Conservation (phyloP, 2,888 invertebrate genomes). For the Bhutanitis thaidina region DNA sequence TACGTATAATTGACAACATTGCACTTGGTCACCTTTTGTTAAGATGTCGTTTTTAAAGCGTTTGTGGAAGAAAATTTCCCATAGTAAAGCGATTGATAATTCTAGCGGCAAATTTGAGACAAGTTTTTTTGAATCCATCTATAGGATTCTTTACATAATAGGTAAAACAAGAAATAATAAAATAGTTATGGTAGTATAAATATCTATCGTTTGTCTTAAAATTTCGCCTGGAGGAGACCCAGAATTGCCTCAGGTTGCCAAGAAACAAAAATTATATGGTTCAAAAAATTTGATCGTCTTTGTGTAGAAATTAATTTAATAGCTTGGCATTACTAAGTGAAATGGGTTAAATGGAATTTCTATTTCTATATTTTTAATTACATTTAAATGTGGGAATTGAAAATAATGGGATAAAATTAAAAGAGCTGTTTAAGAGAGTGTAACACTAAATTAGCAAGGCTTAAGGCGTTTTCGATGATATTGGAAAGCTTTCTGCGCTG, state of each 20-base stretch:
- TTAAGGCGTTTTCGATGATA: too few relatives aligned
- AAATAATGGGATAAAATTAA: too few relatives aligned
- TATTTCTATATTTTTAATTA: too few relatives aligned
- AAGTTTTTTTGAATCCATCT: conserved; percentile 57
- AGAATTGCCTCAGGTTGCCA: background rate
- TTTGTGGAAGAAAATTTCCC: conserved; percentile 45
- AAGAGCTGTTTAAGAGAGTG: too few relatives aligned
- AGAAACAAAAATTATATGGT: background rate
- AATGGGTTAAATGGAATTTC: too few relatives aligned
- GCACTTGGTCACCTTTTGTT: background rate
- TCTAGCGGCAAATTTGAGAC: conserved; percentile 54
- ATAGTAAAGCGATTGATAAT: conserved; percentile 49
- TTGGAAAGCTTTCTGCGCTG: too few relatives aligned
- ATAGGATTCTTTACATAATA: conserved; percentile 51
- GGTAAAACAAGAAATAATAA: conserved; percentile 36
- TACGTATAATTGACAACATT: conserved; percentile 5
- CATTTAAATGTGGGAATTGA: too few relatives aligned
- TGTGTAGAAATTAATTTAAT: background rate
- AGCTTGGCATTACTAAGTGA: background rate
- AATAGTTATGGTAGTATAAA: background rate
- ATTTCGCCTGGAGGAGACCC: too few relatives aligned
- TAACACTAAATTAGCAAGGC: too few relatives aligned
- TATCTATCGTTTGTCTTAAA: too few relatives aligned
- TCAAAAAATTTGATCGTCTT: background rate
- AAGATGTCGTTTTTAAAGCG: conserved; percentile 39